These are phyloP conservation scores for Syngnathus rostellatus DNA, from an alignment of 2,797 vertebrate genomes.

Conservation along the genomic window DNA sequence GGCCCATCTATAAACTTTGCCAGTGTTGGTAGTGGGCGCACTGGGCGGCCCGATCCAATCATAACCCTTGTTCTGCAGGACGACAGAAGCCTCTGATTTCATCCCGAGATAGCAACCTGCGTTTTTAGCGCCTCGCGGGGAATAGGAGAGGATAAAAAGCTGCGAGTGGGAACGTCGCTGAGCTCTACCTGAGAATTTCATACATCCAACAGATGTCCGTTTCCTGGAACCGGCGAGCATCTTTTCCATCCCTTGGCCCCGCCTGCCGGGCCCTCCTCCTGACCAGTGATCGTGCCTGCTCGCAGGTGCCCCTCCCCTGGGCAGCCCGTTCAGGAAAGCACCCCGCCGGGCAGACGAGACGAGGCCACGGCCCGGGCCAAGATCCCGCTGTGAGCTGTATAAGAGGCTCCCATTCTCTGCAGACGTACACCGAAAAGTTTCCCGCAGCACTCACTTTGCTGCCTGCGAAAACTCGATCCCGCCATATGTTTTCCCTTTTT, in stretches of 20 bases:
- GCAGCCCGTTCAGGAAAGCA: slow-evolving; percentile 75
- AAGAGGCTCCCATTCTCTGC: slow-evolving; percentile 69
- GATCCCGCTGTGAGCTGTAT: slow-evolving; percentile 69
- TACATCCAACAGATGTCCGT: slow-evolving; percentile 65
- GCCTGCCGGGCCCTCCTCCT: slow-evolving; percentile 46
- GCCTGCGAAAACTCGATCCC: slow-evolving; percentile 61
- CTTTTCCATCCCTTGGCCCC: slow-evolving; percentile 63
- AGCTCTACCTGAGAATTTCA: slow-evolving; percentile 70
- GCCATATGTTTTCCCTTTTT: slow-evolving; percentile 74
- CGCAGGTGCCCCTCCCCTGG: slow-evolving; percentile 81
- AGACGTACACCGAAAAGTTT: slow-evolving; percentile 65
- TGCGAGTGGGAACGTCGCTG: slow-evolving; percentile 43
- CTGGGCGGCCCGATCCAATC: slow-evolving; percentile 57
- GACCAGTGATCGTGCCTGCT: slow-evolving; percentile 65
- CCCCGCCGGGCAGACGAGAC: slow-evolving; percentile 75
- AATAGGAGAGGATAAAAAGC: slow-evolving; percentile 47
- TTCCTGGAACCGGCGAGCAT: slow-evolving; percentile 68
- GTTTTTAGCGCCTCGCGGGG: slow-evolving; percentile 29
- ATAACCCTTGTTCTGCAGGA: slow-evolving; percentile 56
- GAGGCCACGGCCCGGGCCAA: slow-evolving; percentile 68
- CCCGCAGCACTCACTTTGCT: slow-evolving; percentile 35
- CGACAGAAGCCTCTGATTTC: slow-evolving; percentile 50
- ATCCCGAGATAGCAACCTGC: slow-evolving; percentile 27
- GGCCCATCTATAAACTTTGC: slow-evolving; percentile 61
- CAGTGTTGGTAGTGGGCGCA: slow-evolving; percentile 53